These are phyloP conservation scores for Drosophila kepulauana DNA, from an alignment of 1,140 invertebrate species.

Conservation along the genomic window DNA sequence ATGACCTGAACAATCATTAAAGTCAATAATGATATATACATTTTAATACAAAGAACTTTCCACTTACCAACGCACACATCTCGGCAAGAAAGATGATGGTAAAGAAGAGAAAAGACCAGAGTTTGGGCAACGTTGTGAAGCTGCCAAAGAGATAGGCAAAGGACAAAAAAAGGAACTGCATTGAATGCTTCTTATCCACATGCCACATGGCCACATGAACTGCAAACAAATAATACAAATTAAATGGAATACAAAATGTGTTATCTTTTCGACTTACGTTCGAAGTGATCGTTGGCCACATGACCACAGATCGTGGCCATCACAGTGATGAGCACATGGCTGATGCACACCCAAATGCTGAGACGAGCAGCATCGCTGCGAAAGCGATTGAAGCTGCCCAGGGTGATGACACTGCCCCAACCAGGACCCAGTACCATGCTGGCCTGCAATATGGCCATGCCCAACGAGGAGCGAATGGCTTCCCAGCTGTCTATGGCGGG, in stretches of 20 bases:
- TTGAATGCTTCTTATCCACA: constrained; percentile 66
- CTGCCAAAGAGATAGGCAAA: constrained; percentile 73
- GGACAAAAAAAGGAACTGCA: constrained; percentile 78
- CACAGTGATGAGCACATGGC: constrained; percentile 56
- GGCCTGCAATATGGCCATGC: constrained; percentile 66
- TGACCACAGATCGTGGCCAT: constrained; percentile 71
- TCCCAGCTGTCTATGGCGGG: constrained; percentile 46
- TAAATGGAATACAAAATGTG: background rate
- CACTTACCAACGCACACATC: constrained; percentile 72
- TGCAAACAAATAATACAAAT: constrained; percentile 19
- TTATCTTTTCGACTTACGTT: constrained; percentile 43
- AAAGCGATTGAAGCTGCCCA: constrained; percentile 78
- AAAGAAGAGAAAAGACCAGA: constrained; percentile 79
- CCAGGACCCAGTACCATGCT: constrained; percentile 72
- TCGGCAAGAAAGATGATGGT: constrained; percentile 73
- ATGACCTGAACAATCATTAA: constrained; percentile 52
- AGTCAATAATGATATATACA: background rate
- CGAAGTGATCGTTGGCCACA: constrained; percentile 79
- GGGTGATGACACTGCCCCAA: constrained; percentile 74
- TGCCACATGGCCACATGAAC: constrained; percentile 77
- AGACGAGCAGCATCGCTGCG: constrained; percentile 70
- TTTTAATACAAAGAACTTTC: too few relatives aligned
- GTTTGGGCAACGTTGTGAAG: constrained; percentile 68
- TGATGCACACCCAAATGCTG: constrained; percentile 69
- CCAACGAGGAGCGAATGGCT: constrained; percentile 30